A percentile compares a stretch with the other conserved stretches of the same genome.
These are phyloP conservation scores for Cryptocheilus praepositus DNA, from an alignment of 2,888 invertebrate species.

Conservation along the genomic window DNA sequence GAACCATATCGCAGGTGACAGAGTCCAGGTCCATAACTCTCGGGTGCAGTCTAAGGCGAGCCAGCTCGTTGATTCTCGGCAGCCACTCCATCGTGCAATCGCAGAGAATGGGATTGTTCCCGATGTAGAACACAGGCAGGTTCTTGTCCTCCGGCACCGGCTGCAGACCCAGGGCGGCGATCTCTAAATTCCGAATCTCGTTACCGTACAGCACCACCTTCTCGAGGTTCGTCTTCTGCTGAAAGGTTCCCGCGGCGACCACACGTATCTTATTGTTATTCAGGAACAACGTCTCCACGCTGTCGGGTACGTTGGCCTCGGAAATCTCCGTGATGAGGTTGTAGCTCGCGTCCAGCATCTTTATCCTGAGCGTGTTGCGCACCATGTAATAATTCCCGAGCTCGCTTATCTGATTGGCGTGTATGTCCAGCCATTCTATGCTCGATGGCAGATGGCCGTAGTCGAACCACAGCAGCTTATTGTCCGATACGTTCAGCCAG, in stretches of 20 bases:
- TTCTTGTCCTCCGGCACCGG: conserved; percentile 81
- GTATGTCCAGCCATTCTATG: conserved; percentile 88
- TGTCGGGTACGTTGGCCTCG: conserved; percentile 84
- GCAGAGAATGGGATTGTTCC: conserved; percentile 89
- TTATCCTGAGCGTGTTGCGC: conserved; percentile 80
- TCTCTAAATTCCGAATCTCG: conserved; percentile 83
- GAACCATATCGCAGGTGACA: conserved; percentile 86
- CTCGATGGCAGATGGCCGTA: conserved; percentile 86
- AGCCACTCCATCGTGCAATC: conserved; percentile 94
- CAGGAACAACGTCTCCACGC: conserved; percentile 83
- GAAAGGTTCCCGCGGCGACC: conserved; percentile 83
- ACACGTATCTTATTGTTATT: conserved; percentile 85
- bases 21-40: conserved; percentile 87
- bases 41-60: conserved; percentile 84
- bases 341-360: conserved; percentile 86
- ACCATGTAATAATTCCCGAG: conserved; percentile 84
- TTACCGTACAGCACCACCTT: conserved; percentile 87
- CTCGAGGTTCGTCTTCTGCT: conserved; percentile 82
- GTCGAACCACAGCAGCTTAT: conserved; percentile 87
- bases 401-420: conserved; percentile 86
- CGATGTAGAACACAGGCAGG: conserved; percentile 86
- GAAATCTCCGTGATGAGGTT: conserved; percentile 83
- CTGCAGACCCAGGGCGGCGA: conserved; percentile 83
- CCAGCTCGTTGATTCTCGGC: conserved; percentile 85
- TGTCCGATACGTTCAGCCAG: conserved; percentile 89